A percentile compares a stretch with the other conserved stretches of the same genome.
phyloP scores from a whole-genome alignment of 2,888 invertebrate species.

The Seira sanloemensis region DNA sequence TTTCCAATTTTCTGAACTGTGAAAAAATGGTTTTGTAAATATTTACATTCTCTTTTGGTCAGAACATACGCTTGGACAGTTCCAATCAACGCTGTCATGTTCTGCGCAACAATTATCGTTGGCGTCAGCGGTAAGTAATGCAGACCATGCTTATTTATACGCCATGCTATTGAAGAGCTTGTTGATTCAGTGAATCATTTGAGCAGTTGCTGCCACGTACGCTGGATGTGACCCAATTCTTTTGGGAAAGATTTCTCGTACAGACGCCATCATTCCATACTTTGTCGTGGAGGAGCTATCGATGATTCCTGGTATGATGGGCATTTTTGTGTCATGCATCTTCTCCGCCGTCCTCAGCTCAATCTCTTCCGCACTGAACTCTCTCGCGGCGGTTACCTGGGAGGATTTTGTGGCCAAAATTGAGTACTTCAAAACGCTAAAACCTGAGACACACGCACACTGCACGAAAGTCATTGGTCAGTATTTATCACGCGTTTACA shows the following conservation, averaged over 20 bases:
- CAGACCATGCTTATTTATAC: conserved; percentile 28
- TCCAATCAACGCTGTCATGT: conserved; percentile 23
- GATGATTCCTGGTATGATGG: conserved; percentile 70
- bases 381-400: conserved; percentile 68
- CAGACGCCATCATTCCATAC: conserved; percentile 69
- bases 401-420: conserved; percentile 74
- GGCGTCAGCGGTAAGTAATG: conserved; percentile 55
- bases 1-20: not conserved
- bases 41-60: too few relatives aligned
- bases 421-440: conserved; percentile 83
- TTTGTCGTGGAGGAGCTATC: conserved; percentile 66
- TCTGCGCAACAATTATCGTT: conserved; percentile 49
- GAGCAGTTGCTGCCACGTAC: conserved; percentile 62
- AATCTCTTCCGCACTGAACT: conserved; percentile 59
- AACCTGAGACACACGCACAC: conserved; percentile 76
- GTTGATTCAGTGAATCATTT: conserved; percentile 15
- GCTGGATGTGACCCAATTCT: conserved; percentile 68
- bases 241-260: conserved; percentile 60
- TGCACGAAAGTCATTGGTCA: conserved; percentile 82
- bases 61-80: not conserved
- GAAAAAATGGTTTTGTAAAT: too few relatives aligned
- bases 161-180: conserved; percentile 53
- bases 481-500: conserved; percentile 33
- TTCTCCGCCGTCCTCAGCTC: conserved; percentile 69
- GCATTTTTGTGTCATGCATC: conserved; percentile 68